Evolutionary conservation across 2,888 invertebrate species (phyloP), one percentile per base, ranked within the genome.

Genomic region (Thecophora atra): DNA sequence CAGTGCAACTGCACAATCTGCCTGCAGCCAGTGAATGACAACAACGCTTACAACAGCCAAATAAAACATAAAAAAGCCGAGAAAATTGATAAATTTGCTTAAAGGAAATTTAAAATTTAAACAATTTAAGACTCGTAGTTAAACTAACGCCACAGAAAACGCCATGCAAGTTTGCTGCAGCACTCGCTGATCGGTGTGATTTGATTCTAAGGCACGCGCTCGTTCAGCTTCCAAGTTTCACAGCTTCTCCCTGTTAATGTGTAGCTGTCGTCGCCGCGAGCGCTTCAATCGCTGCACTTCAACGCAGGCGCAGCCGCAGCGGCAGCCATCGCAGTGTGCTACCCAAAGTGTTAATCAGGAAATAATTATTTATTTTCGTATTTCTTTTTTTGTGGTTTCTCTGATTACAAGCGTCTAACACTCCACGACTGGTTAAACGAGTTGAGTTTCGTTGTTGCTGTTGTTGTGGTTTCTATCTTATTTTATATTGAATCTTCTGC

Each of bases 291-390:
- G 44, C 24, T 69, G 62, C 52, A 63, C 28, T 62, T 21, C 28
- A 37, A 63, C 70, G 70, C 70, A 70, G 51, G 70, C 37, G 52
- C 63, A 15, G 19, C 24, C 17, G 24, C 37, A 63, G 37, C 47
- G 21, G 17, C 58, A 58, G 17, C 58, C 26, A 28, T 28, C 8
- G 17, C 58, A 24, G 8, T 11, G 11, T 17, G 26, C n/a, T 28
- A 78, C 80, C 79, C 78, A 83, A 83, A 83, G 84, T 83, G 83
- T 83, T 83, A 83, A 83, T 83, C 84, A 83, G 84, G 83, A 83
- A 83, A 83, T 80, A 30, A 63, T 51, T 52, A 30, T 60, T 60
- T 28, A 44, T 67, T 67, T 42, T n/a, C n/a, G n/a, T n/a, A n/a
- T n/a, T n/a, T n/a, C n/a, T 56, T 30, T 54, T 54, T 30, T 30